These are phyloP conservation scores for Acanthoscelides obtectus DNA, from an alignment of 2,888 invertebrate species.

Conservation along the genomic window DNA sequence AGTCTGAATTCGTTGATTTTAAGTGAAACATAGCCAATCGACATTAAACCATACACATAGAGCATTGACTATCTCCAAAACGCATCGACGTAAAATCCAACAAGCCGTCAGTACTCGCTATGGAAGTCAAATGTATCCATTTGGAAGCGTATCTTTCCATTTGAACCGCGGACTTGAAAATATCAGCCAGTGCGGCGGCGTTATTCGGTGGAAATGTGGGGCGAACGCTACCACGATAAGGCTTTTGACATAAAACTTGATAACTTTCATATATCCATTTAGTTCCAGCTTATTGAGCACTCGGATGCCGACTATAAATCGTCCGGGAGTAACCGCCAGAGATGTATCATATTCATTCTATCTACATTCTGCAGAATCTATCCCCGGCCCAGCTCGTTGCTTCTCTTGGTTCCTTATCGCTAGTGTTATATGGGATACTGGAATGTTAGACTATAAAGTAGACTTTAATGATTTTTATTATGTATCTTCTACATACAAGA, in stretches of 20 bases:
- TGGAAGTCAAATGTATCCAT: not conserved
- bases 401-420: not conserved
- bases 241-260: slow-evolving; percentile 36
- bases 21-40: no score
- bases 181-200: not conserved
- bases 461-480: not conserved
- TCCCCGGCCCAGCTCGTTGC: slow-evolving; percentile 34
- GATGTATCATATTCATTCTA: slow-evolving; percentile 37
- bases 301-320: slow-evolving; percentile 33
- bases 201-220: slow-evolving; percentile 1
- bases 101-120: not conserved
- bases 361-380: slow-evolving; percentile 38
- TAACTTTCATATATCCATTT: slow-evolving; percentile 38
- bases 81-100: not conserved
- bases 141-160: not conserved
- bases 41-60: not conserved
- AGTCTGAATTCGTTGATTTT: no score
- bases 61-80: not conserved
- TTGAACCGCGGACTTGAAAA: not conserved
- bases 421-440: not conserved
- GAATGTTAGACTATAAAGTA: not conserved
- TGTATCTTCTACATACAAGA: not conserved
- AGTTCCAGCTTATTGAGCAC: slow-evolving; percentile 39
- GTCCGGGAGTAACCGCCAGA: slow-evolving; percentile 31
- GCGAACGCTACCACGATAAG: slow-evolving; percentile 10